Percentiles rank a stretch among this genome's conserved stretches.
phyloP scores from a whole-genome alignment of 2,113 vertebrate species.

The Pontoporia blainvillei region DNA sequence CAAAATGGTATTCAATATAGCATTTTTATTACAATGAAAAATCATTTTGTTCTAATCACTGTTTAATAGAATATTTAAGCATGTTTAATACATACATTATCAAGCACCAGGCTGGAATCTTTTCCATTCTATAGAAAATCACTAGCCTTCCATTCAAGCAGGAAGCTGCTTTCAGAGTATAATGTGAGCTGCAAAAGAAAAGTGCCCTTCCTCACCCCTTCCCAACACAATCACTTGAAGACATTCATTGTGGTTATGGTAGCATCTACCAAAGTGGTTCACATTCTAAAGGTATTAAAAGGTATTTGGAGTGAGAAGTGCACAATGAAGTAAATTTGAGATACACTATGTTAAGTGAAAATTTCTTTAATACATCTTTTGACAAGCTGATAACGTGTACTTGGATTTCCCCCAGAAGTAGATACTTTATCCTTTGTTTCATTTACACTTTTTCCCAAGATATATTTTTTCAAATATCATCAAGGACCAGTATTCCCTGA shows the following conservation, averaged over 20 bases:
- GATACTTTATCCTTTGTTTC: not conserved
- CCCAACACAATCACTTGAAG: not conserved
- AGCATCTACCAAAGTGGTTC: not conserved
- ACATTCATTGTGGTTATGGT: not conserved
- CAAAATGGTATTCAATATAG: not conserved
- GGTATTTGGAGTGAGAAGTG: not conserved
- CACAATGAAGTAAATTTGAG: not conserved
- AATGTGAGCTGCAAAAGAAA: not conserved
- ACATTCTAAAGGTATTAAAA: not conserved
- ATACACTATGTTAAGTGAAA: not conserved
- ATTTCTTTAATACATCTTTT: not conserved
- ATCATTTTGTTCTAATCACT: not conserved
- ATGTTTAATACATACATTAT: not conserved
- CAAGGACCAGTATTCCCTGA: not conserved
- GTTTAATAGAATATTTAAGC: not conserved
- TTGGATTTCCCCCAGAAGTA: not conserved
- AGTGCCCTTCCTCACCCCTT: not conserved
- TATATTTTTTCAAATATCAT: not conserved
- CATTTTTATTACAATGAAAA: conserved; percentile 23
- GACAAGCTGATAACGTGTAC: not conserved
- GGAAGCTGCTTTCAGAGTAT: not conserved
- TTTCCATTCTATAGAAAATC: not conserved
- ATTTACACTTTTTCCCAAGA: not conserved
- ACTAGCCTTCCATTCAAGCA: not conserved
- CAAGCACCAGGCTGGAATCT: not conserved